A percentile compares a stretch with the other conserved stretches of the same genome.
phyloP scores from a whole-genome alignment of 2,113 vertebrate genomes.

The Todiramphus chloris region DNA sequence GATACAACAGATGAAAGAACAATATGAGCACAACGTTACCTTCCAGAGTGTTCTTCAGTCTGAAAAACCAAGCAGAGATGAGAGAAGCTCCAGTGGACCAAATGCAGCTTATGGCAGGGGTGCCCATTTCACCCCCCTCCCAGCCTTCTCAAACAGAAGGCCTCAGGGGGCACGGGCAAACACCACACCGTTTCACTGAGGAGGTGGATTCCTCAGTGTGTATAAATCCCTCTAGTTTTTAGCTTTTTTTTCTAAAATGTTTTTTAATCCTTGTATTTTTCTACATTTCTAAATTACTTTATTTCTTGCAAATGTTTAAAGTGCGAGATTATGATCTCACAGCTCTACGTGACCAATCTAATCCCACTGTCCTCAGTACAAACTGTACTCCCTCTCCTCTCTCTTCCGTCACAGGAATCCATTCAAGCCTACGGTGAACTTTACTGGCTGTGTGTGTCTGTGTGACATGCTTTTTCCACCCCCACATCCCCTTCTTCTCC shows the following conservation, averaged over 20 bases:
- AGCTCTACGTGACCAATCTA: neutral
- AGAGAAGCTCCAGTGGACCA: neutral
- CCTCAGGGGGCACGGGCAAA: neutral
- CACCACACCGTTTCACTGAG: neutral
- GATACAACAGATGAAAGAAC: slow-evolving; percentile 80
- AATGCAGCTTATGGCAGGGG: neutral
- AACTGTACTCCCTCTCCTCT: neutral
- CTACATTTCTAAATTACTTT: neutral
- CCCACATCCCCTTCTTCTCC: no score
- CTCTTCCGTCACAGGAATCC: neutral
- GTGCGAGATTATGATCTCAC: neutral
- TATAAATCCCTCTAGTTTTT: neutral
- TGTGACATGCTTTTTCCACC: neutral
- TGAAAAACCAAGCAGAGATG: slow-evolving; percentile 63
- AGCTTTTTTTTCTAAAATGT: neutral
- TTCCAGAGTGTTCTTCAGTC: slow-evolving; percentile 77
- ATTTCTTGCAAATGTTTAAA: neutral
- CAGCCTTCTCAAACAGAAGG: slow-evolving; percentile 18
- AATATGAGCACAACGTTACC: slow-evolving; percentile 76
- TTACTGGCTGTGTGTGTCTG: neutral
- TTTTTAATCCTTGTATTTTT: slow-evolving; percentile 60
- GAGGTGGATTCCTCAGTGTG: neutral
- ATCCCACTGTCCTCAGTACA: neutral
- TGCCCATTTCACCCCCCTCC: neutral
- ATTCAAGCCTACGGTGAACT: neutral